phyloP scores from a whole-genome alignment of 1,140 invertebrate genomes.

The Neomicropteryx cornuta region DNA sequence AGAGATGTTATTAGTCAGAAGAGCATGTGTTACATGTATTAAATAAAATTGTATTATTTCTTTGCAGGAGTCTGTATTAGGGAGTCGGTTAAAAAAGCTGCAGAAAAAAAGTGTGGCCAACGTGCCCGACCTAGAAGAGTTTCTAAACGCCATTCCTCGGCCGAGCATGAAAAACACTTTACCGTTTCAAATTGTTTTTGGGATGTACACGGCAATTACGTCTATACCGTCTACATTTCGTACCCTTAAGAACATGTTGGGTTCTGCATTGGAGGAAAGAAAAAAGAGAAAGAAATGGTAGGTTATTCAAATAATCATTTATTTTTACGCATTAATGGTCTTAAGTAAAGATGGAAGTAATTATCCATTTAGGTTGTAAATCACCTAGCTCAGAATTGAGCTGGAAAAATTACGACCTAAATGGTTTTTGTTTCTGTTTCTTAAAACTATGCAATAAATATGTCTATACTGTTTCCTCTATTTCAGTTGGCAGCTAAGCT shows the following conservation, averaged over 20 bases:
- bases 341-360: no score
- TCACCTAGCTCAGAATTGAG: no score
- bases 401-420: no score
- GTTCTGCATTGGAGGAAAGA: slow-evolving; percentile 45
- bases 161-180: slow-evolving; percentile 72
- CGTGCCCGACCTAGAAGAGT: slow-evolving; percentile 49
- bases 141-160: slow-evolving; percentile 59
- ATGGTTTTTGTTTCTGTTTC: no score
- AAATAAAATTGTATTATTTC: no score
- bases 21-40: no score
- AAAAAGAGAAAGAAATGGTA: slow-evolving; percentile 41
- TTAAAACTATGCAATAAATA: no score
- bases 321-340: no score
- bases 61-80: slow-evolving; percentile 59
- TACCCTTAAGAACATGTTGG: slow-evolving; percentile 32
- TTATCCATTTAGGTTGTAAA: no score
- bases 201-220: slow-evolving; percentile 47
- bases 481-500: no score
- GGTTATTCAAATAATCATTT: slow-evolving; percentile 11
- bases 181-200: slow-evolving; percentile 68
- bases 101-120: slow-evolving; percentile 52
- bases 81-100: slow-evolving; percentile 59
- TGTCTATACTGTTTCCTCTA: no score
- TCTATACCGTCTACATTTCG: slow-evolving; percentile 46
- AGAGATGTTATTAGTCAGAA: no score